A percentile compares a stretch with the other conserved stretches of the same genome.
phyloP scores from a whole-genome alignment of 2,797 vertebrate genomes.

The Xenopus petersii region DNA sequence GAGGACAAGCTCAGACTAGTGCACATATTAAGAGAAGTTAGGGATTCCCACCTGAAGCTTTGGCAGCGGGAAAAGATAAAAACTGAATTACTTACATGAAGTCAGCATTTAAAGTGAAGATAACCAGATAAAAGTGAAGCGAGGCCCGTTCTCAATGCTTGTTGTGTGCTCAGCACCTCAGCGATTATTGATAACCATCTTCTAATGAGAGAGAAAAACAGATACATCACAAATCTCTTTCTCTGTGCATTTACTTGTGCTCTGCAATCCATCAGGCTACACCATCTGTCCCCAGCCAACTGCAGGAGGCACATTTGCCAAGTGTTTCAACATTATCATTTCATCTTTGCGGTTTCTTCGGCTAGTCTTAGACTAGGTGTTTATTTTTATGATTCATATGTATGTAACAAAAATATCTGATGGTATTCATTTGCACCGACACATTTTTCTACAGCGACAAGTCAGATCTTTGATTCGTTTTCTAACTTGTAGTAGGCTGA shows the following conservation, averaged over 20 bases:
- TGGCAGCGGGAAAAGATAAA: conserved; percentile 16
- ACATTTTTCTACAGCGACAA: no score
- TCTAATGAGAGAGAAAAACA: neutral
- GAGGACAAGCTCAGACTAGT: conserved; percentile 21
- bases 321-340: neutral
- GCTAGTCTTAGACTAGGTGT: neutral
- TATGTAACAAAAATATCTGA: no score
- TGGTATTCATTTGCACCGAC: no score
- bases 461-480: no score
- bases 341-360: conserved; percentile 7
- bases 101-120: neutral
- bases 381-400: no score
- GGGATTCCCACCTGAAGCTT: conserved; percentile 11
- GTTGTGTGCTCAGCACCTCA: neutral
- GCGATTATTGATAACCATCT: neutral
- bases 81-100: conserved; percentile 26
- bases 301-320: conserved; percentile 9
- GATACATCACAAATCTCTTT: neutral
- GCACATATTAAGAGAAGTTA: conserved; percentile 9
- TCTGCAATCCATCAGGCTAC: neutral
- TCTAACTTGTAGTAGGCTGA: no score
- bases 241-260: conserved; percentile 17
- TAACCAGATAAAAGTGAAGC: neutral
- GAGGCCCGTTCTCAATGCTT: neutral
- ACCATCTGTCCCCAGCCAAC: conserved; percentile 33